A percentile compares a stretch with the other conserved stretches of the same genome.
These are phyloP conservation scores for Siniperca knerii DNA, from an alignment of 2,113 vertebrate genomes.

Conservation along the genomic window DNA sequence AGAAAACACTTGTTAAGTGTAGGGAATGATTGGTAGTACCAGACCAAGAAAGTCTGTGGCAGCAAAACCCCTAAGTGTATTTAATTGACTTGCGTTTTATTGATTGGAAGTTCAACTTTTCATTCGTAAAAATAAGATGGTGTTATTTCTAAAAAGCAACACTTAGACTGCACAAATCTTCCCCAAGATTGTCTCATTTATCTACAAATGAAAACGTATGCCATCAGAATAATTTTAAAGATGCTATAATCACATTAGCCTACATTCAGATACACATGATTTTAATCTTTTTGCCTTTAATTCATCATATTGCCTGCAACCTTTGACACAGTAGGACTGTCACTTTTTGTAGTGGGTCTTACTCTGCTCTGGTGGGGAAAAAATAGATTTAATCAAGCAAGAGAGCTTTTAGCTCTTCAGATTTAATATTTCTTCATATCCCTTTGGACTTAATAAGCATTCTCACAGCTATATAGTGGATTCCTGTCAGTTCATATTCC, in stretches of 20 bases:
- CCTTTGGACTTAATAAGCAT: constrained; percentile 1
- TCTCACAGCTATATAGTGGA: neutral
- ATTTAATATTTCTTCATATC: constrained; percentile 19
- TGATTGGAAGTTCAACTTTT: too few relatives aligned
- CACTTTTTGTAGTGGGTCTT: neutral
- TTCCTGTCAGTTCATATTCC: constrained; percentile 5
- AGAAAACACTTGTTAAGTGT: neutral
- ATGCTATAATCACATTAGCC: neutral
- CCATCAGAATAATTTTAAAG: neutral
- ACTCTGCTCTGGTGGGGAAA: neutral
- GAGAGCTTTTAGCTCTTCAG: neutral
- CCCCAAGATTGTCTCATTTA: neutral
- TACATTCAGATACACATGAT: neutral
- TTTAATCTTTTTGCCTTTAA: neutral
- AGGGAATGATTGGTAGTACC: neutral
- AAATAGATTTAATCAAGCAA: constrained; percentile 11
- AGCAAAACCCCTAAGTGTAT: too few relatives aligned
- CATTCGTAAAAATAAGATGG: too few relatives aligned
- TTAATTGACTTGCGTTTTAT: too few relatives aligned
- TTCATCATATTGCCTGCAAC: neutral
- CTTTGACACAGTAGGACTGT: neutral
- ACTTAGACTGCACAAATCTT: too few relatives aligned
- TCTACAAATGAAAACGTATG: too few relatives aligned
- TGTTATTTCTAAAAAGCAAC: too few relatives aligned
- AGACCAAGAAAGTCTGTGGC: too few relatives aligned